Percentiles rank a stretch among this genome's conserved stretches.
These are phyloP conservation scores for Eurosta solidaginis DNA, from an alignment of 1,140 invertebrate species.

Conservation along the genomic window DNA sequence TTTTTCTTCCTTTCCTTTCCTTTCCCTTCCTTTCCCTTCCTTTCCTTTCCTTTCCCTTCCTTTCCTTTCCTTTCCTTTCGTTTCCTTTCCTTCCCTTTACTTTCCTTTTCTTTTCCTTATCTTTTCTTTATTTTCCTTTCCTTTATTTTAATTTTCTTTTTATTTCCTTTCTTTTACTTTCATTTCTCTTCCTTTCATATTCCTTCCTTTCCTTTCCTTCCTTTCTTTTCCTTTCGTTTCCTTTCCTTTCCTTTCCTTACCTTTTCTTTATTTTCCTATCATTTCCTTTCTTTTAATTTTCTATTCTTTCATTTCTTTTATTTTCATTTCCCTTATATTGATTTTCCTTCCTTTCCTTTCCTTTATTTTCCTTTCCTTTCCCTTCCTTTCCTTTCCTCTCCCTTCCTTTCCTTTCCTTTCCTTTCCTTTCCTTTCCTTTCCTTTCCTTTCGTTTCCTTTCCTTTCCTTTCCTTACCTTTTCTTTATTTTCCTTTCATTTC, in stretches of 20 bases:
- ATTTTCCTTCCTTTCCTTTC: too few relatives aligned
- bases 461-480: not conserved
- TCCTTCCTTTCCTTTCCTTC: not conserved
- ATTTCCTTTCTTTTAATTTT: too few relatives aligned
- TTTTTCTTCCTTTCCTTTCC: too few relatives aligned
- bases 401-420: not conserved
- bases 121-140: too few relatives aligned
- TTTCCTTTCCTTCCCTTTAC: not conserved
- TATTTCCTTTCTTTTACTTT: too few relatives aligned
- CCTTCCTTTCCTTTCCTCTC: not conserved
- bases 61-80: not conserved
- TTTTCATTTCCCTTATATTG: too few relatives aligned
- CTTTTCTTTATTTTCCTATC: not conserved
- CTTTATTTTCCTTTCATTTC: too few relatives aligned
- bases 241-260: not conserved
- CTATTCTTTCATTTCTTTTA: too few relatives aligned
- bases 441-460: not conserved
- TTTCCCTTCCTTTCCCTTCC: not conserved
- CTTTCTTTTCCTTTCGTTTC: not conserved
- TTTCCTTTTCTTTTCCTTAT: too few relatives aligned
- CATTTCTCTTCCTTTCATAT: too few relatives aligned
- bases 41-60: not conserved
- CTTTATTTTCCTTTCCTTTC: not conserved
- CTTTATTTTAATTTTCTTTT: too few relatives aligned
- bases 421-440: not conserved